phyloP scores from a whole-genome alignment of 2,888 invertebrate species.

The Drosophila monieri region DNA sequence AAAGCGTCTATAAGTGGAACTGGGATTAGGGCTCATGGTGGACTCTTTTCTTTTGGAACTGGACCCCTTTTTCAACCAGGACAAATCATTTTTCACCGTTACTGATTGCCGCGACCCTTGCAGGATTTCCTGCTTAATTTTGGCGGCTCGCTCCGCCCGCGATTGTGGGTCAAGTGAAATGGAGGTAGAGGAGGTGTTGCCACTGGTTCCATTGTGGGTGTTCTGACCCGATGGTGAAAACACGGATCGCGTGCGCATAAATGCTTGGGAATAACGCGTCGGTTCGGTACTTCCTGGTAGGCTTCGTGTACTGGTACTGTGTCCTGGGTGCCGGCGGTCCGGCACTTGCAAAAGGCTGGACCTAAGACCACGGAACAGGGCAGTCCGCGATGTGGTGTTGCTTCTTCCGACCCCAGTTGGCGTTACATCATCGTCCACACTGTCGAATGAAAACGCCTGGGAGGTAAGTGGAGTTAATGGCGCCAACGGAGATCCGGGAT shows the following conservation, averaged over 20 bases:
- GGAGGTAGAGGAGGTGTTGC: not conserved
- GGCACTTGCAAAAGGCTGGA: constrained; percentile 16
- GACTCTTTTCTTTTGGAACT: not conserved
- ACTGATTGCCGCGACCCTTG: constrained; percentile 2
- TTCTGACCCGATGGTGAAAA: constrained; percentile 55
- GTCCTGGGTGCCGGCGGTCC: not conserved
- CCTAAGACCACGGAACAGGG: constrained; percentile 6
- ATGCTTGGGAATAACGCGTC: constrained; percentile 48
- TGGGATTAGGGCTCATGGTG: not conserved
- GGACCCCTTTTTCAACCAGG: not conserved
- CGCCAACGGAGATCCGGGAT: constrained; percentile 67
- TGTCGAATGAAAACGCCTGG: constrained; percentile 63
- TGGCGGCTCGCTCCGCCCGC: not conserved
- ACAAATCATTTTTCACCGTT: not conserved
- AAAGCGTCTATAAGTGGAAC: constrained; percentile 24
- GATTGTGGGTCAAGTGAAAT: constrained; percentile 3
- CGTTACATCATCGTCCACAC: not conserved
- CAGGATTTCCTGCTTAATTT: constrained; percentile 8
- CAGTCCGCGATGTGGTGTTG: not conserved
- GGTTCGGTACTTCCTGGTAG: constrained; percentile 8
- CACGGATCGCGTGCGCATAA: constrained; percentile 51
- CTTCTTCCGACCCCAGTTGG: constrained; percentile 8
- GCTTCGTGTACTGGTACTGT: not conserved
- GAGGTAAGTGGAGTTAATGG: constrained; percentile 69
- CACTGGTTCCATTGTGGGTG: constrained; percentile 12